These are phyloP conservation scores for Notamacropus eugenii DNA, from an alignment of 2,797 vertebrate species.

Conservation along the genomic window DNA sequence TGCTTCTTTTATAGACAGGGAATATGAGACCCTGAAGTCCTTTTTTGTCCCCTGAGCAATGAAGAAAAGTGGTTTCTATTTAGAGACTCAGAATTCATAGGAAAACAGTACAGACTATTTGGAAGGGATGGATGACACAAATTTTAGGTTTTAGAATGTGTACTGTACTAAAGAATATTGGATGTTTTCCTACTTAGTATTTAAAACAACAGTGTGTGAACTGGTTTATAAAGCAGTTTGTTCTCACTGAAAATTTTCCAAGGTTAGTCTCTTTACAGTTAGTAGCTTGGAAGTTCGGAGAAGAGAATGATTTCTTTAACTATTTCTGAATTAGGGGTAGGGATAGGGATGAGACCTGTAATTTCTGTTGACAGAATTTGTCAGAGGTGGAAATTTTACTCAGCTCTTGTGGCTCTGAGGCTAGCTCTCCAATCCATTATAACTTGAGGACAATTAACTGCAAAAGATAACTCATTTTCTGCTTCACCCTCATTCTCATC, in stretches of 20 bases:
- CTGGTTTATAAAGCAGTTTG: not conserved
- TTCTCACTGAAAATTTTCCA: not conserved
- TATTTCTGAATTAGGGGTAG: not conserved
- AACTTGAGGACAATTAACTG: not conserved
- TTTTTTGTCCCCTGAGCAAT: slow-evolving; percentile 6
- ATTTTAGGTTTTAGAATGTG: not conserved
- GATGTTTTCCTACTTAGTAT: not conserved
- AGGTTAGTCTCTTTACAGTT: not conserved
- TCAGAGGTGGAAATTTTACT: not conserved
- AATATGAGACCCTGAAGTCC: slow-evolving; percentile 27
- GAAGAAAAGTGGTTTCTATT: not conserved
- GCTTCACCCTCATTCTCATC: not conserved
- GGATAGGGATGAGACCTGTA: not conserved
- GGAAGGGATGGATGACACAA: not conserved
- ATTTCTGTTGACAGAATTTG: too few species aligned
- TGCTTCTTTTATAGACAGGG: slow-evolving; percentile 26
- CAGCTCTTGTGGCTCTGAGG: not conserved
- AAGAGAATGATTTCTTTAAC: not conserved
- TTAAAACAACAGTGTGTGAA: not conserved
- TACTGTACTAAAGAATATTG: not conserved
- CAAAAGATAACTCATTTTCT: not conserved
- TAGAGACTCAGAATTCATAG: slow-evolving; percentile 48
- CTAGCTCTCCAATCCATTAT: not conserved
- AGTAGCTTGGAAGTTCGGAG: not conserved
- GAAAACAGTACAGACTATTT: not conserved